Percentiles rank a stretch among this genome's conserved stretches.
phyloP scores from a whole-genome alignment of 2,888 invertebrate genomes.

The Heteropelma amictum region DNA sequence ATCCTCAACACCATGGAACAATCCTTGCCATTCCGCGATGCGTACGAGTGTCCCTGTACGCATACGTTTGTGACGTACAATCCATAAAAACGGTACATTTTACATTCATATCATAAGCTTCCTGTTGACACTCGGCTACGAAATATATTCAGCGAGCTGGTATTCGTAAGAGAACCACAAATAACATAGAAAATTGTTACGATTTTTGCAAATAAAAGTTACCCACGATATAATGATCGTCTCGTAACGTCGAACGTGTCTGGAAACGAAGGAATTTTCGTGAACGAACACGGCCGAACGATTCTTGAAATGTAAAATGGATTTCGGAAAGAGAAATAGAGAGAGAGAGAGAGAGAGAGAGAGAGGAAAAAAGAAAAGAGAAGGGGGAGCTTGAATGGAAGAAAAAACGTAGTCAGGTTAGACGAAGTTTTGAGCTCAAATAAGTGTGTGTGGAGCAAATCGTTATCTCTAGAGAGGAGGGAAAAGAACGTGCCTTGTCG shows the following conservation, averaged over 20 bases:
- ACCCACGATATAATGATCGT: neutral
- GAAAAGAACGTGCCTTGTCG: constrained; percentile 24
- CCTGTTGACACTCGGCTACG: neutral
- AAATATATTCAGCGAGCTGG: constrained; percentile 1
- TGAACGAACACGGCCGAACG: constrained; percentile 25
- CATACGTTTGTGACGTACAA: neutral
- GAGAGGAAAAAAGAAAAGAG: neutral
- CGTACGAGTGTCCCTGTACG: neutral
- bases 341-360: neutral
- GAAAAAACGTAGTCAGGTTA: constrained; percentile 30
- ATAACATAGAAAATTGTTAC: no score
- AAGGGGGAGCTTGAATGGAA: constrained; percentile 32
- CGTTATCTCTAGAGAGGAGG: constrained; percentile 41
- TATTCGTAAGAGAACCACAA: neutral
- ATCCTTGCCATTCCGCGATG: neutral
- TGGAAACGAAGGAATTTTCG: constrained; percentile 29
- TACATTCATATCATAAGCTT: neutral
- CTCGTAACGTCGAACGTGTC: constrained; percentile 14
- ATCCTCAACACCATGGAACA: constrained; percentile 19
- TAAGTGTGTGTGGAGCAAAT: constrained; percentile 50
- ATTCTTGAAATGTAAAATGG: neutral
- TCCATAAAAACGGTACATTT: neutral
- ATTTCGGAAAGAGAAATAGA: neutral
- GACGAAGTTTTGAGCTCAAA: constrained; percentile 19
- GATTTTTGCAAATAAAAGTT: neutral